Conservation (phyloP, 2,888 invertebrate species). For the Lycaena phlaeas region DNA sequence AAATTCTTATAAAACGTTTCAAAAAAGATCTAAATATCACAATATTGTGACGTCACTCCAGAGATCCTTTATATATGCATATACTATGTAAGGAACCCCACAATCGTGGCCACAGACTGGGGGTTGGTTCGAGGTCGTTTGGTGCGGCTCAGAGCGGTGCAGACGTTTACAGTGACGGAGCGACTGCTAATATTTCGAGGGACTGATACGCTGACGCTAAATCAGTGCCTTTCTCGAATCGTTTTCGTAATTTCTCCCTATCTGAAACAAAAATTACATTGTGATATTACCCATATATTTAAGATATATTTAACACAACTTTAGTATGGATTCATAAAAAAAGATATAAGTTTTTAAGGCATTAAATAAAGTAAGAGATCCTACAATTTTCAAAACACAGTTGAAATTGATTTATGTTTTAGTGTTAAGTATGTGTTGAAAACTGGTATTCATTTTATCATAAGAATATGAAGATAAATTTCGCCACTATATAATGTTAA, state of each 20-base stretch:
- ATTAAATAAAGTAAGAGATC: too few species aligned
- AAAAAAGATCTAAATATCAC: conserved; percentile 40
- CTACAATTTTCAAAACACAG: too few species aligned
- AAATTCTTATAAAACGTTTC: conserved; percentile 55
- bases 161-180: conserved; percentile 61
- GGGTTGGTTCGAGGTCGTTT: conserved; percentile 48
- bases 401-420: too few species aligned
- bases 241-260: conserved; percentile 55
- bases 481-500: too few species aligned
- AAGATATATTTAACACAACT: background rate
- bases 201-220: conserved; percentile 36
- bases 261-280: conserved; percentile 47
- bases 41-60: conserved; percentile 70
- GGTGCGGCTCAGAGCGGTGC: conserved; percentile 64
- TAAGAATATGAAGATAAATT: too few species aligned
- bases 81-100: conserved; percentile 45
- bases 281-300: background rate
- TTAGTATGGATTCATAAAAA: too few species aligned
- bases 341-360: too few species aligned
- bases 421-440: too few species aligned
- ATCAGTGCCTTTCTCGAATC: conserved; percentile 55
- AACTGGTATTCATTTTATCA: too few species aligned
- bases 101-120: conserved; percentile 67
- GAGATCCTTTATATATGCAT: conserved; percentile 70
- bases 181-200: conserved; percentile 54